Conservation (phyloP, 2,888 invertebrate species). For the Phalera bucephala region DNA sequence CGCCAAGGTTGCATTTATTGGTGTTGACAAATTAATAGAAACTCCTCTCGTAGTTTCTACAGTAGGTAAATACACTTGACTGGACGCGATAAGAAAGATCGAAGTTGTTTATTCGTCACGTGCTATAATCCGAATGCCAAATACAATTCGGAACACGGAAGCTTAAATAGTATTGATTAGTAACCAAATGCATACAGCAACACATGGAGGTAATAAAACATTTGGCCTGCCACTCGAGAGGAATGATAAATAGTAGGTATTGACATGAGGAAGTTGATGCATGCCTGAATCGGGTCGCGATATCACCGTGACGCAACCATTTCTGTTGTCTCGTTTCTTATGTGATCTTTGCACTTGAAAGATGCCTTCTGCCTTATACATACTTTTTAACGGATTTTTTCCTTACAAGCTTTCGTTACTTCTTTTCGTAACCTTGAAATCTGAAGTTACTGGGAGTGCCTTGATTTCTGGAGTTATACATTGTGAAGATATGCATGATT, state of each 20-base stretch:
- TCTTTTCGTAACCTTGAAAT: too few species aligned
- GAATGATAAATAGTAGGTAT: slow-evolving; percentile 22
- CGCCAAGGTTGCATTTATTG: background rate
- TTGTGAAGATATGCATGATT: too few species aligned
- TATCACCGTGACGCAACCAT: slow-evolving; percentile 1
- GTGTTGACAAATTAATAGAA: background rate
- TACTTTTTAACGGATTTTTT: too few species aligned
- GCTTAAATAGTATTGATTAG: slow-evolving; percentile 14
- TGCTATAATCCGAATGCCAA: slow-evolving; percentile 6
- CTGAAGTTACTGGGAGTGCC: too few species aligned
- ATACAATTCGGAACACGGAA: slow-evolving; percentile 18
- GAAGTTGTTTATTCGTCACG: slow-evolving; percentile 7
- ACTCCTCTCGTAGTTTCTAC: background rate
- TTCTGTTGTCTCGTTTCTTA: background rate
- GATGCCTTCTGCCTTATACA: too few species aligned
- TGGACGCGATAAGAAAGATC: background rate
- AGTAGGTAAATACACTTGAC: background rate
- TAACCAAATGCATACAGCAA: slow-evolving; percentile 10
- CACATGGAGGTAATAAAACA: slow-evolving; percentile 22
- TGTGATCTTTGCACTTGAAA: too few species aligned
- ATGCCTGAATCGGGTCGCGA: background rate
- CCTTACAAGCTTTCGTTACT: too few species aligned
- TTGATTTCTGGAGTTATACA: too few species aligned
- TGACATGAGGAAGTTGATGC: slow-evolving; percentile 21
- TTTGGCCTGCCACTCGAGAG: slow-evolving; percentile 11